These are phyloP conservation scores for Halictus ligatus DNA, from an alignment of 2,888 invertebrate species.

Conservation along the genomic window DNA sequence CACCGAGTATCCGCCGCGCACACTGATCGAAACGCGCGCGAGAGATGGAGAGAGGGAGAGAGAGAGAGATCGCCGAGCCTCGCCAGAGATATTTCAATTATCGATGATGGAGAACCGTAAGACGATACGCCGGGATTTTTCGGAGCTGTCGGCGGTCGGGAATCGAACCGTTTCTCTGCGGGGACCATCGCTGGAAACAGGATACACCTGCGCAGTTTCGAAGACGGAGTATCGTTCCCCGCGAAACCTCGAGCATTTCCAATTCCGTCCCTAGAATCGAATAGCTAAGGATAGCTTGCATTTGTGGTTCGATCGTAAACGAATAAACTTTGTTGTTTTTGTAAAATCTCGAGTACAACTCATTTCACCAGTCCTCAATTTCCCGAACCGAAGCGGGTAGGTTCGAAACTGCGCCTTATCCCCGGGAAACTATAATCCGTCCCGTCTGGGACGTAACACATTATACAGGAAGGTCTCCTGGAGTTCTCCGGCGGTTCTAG, in stretches of 20 bases:
- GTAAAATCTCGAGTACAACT: too few species aligned
- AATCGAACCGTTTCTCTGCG: background rate
- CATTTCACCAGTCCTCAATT: too few species aligned
- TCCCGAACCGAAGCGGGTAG: too few species aligned
- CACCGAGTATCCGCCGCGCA: background rate
- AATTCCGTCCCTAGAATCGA: background rate
- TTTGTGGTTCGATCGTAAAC: too few species aligned
- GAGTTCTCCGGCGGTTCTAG: background rate
- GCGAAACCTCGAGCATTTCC: background rate
- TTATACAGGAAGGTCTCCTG: background rate
- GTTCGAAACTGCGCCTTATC: too few species aligned
- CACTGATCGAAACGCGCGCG: background rate
- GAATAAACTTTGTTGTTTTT: too few species aligned
- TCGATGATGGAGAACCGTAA: background rate
- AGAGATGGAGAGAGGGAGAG: too few species aligned
- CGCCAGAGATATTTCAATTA: conserved; percentile 1
- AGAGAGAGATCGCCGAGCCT: too few species aligned
- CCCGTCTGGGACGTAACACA: too few species aligned
- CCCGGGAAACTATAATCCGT: too few species aligned
- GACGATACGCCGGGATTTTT: background rate
- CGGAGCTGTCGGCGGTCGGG: background rate
- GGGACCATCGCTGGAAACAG: background rate
- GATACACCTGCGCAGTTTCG: background rate
- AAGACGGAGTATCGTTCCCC: background rate
- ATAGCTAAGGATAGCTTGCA: too few species aligned